Percentiles rank a stretch among this genome's conserved stretches.
These are phyloP conservation scores for pig (Sus scrofa) DNA, from an alignment of 2,113 vertebrate species.

Conservation along the genomic window DNA sequence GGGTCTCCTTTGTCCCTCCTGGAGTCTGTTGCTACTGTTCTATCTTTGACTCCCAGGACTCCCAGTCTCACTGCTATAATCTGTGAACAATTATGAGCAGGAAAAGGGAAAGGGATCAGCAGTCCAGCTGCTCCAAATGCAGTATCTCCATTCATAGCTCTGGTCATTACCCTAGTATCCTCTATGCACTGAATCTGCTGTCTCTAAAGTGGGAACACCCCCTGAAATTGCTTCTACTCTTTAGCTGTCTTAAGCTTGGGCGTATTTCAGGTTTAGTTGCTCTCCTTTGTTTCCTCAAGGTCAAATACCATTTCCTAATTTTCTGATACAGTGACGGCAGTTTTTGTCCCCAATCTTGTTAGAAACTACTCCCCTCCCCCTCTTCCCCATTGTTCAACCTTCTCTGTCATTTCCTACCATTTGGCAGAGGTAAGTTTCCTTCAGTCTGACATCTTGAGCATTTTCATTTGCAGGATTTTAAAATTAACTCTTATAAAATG, in stretches of 20 bases:
- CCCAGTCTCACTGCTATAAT: background rate
- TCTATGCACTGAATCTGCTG: background rate
- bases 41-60: background rate
- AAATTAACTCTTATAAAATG: constrained; percentile 51
- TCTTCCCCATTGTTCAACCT: background rate
- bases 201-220: background rate
- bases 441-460: constrained; percentile 40
- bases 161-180: background rate
- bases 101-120: background rate
- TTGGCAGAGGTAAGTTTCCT: background rate
- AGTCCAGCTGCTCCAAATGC: background rate
- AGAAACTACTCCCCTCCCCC: background rate
- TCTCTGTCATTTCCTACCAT: background rate
- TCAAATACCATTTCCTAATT: background rate
- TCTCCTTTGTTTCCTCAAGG: constrained; percentile 15
- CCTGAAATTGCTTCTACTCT: background rate
- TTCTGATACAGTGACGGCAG: background rate
- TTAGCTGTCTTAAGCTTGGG: background rate
- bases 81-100: background rate
- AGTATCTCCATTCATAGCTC: background rate
- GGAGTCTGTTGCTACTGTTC: background rate
- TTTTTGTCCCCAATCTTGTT: background rate
- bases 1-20: background rate
- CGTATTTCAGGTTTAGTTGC: background rate
- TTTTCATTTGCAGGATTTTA: background rate